Conservation (phyloP, 2,888 invertebrate genomes). For the Lasius fuliginosus region DNA sequence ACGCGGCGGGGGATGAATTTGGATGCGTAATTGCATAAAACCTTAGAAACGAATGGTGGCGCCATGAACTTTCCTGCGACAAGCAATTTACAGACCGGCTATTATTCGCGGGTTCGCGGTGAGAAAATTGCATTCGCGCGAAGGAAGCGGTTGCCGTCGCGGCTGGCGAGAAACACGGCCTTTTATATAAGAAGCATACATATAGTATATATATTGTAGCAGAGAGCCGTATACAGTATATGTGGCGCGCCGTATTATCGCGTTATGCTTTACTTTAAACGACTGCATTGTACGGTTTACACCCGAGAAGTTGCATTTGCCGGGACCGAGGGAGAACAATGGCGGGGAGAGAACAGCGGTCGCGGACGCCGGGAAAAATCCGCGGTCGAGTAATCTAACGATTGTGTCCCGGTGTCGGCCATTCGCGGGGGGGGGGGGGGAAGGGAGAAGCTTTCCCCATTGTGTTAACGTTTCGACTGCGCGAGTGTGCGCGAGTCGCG, state of each 20-base stretch:
- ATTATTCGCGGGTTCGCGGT: slow-evolving; percentile 41
- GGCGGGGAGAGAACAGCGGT: not conserved
- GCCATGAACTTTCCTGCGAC: slow-evolving; percentile 63
- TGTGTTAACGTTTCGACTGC: slow-evolving; percentile 48
- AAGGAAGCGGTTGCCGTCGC: slow-evolving; percentile 62
- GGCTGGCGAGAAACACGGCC: not conserved
- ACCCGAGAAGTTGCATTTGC: slow-evolving; percentile 63
- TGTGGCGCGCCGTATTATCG: slow-evolving; percentile 65
- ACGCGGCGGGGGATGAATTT: not conserved
- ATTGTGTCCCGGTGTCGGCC: slow-evolving; percentile 34
- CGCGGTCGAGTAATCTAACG: slow-evolving; percentile 64
- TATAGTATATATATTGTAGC: not conserved
- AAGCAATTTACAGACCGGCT: slow-evolving; percentile 63
- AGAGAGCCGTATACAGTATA: not conserved
- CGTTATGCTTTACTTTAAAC: slow-evolving; percentile 72
- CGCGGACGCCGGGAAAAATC: slow-evolving; percentile 60
- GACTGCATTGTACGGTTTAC: slow-evolving; percentile 70
- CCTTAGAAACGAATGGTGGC: slow-evolving; percentile 73
- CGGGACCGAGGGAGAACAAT: slow-evolving; percentile 29
- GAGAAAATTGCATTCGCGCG: slow-evolving; percentile 76
- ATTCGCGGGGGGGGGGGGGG: not conserved
- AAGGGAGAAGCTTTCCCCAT: slow-evolving; percentile 44
- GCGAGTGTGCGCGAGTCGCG: slow-evolving; percentile 17
- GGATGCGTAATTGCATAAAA: slow-evolving; percentile 73
- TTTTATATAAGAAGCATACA: slow-evolving; percentile 24